phyloP scores from a whole-genome alignment of 2,888 invertebrate species.

The Caenorhabditis virilis region DNA sequence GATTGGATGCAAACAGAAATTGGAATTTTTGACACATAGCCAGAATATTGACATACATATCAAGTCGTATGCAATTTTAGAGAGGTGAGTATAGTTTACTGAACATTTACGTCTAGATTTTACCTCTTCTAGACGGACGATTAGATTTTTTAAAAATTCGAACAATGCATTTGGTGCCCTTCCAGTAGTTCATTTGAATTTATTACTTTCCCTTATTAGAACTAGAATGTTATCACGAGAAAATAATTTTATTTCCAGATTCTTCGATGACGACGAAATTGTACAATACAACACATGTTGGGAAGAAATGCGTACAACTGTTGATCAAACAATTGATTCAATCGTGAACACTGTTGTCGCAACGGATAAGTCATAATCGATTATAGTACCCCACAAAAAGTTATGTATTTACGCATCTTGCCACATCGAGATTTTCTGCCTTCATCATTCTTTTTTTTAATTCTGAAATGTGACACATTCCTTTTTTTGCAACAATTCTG shows the following conservation, averaged over 20 bases:
- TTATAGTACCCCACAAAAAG: too few relatives aligned
- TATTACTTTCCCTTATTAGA: too few relatives aligned
- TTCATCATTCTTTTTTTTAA: too few relatives aligned
- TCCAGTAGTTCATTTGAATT: too few relatives aligned
- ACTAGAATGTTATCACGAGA: too few relatives aligned
- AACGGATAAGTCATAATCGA: too few relatives aligned
- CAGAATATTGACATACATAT: constrained; percentile 20
- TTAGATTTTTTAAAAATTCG: too few relatives aligned
- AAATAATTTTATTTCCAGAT: constrained; percentile 10
- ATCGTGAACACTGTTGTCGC: not conserved
- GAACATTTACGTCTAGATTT: not conserved
- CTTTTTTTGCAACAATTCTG: too few relatives aligned
- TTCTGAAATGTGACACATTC: not conserved
- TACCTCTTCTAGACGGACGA: too few relatives aligned
- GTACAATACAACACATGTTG: constrained; percentile 4
- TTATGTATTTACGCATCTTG: too few relatives aligned
- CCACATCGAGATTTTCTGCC: too few relatives aligned
- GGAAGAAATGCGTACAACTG: not conserved
- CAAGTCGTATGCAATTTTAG: constrained; percentile 16
- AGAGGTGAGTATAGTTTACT: constrained; percentile 7
- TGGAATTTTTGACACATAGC: constrained; percentile 28
- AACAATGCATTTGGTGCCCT: too few relatives aligned
- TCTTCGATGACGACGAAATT: constrained; percentile 19
- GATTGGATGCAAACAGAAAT: constrained; percentile 19
- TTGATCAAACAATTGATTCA: constrained; percentile 5